phyloP scores from a whole-genome alignment of 2,797 vertebrate species.

The Neosilurus hyrtlii region DNA sequence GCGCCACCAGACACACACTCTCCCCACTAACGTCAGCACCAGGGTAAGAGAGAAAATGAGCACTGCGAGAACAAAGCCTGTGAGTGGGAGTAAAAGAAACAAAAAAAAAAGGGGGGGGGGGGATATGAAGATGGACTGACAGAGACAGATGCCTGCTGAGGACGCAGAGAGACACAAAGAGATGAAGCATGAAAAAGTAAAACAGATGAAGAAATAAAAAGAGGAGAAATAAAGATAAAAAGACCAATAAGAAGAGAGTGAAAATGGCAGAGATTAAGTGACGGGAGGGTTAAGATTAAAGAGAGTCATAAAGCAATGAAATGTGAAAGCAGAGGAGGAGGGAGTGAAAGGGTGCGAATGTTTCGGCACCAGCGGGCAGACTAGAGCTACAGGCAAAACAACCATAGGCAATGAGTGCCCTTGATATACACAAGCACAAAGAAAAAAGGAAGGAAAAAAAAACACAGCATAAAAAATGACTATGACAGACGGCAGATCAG shows the following conservation, averaged over 20 bases:
- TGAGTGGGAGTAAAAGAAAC: conserved; percentile 18
- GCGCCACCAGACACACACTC: conserved; percentile 25
- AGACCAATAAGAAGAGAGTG: background rate
- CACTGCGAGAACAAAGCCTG: conserved; percentile 17
- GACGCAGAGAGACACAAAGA: conserved; percentile 4
- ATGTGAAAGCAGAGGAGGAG: conserved; percentile 55
- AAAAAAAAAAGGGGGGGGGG: background rate
- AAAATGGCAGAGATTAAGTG: conserved; percentile 35
- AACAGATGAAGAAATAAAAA: conserved; percentile 57
- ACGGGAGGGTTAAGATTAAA: conserved; percentile 43
- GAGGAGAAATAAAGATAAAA: conserved; percentile 44
- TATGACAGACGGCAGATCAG: conserved; percentile 21
- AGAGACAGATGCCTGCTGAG: conserved; percentile 31
- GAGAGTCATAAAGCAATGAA: conserved; percentile 64
- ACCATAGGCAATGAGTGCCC: conserved; percentile 36
- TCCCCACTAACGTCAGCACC: background rate
- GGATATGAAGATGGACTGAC: conserved; percentile 33
- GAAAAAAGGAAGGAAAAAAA: background rate
- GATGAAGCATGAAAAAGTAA: conserved; percentile 15
- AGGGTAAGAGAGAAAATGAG: conserved; percentile 8
- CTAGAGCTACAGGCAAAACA: conserved; percentile 64
- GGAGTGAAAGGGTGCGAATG: conserved; percentile 58
- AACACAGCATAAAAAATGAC: background rate
- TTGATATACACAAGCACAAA: conserved; percentile 31
- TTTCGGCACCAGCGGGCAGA: conserved; percentile 75